Evolutionary conservation across 35 echinoderm and acorn worm species (phyloP), one percentile per base, ranked within the genome.

Genomic region (Stichopus chloronotus): DNA sequence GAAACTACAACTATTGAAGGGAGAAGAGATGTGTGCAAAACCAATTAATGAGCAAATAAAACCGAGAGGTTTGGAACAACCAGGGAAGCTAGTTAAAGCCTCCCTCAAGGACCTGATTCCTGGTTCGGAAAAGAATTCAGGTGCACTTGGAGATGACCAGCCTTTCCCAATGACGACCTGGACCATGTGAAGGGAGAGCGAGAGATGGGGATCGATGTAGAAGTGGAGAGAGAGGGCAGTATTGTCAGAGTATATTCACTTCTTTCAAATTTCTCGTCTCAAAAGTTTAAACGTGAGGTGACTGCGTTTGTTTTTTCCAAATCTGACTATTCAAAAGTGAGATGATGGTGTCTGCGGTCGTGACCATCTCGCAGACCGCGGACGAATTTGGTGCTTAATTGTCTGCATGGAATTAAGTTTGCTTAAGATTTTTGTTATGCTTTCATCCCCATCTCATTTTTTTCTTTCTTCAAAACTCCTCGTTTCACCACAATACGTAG

Each of bases 31-130:
- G 69, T 74, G 69, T 74, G 69, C 69, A 74, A 19, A 43, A 74
- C 69, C 12, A 74, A 19, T 74, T 74, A 74, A 74, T 74, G 69
- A 74, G 69, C 69, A 74, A 74, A 74, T 74, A 74, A 43, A 43
- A 74, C 69, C 7, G 69, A 74, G 69, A n/a, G 17, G 22, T 16
- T n/a, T 16, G 69, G 69, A 74, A 22, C 59, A 74, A 74, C 4
- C 12, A 74, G 7, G 69, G 69, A 74, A 74, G 69, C 69, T 74
- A 74, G 22, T 74, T 43, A 20, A 74, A 16, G 17, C 19, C n/a
- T 74, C 69, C 69, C 69, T 20, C 8, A 61, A 14, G 8, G 59
- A 43, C 30, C 30, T 43, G 30, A 43, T 43, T 43, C 30, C 30
- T 43, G 30, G 30, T 43, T 43, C 30, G 3, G 30, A 43, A 43